These are phyloP conservation scores for Tragelaphus buxtoni DNA, from an alignment of 2,113 vertebrate genomes.

Conservation along the genomic window DNA sequence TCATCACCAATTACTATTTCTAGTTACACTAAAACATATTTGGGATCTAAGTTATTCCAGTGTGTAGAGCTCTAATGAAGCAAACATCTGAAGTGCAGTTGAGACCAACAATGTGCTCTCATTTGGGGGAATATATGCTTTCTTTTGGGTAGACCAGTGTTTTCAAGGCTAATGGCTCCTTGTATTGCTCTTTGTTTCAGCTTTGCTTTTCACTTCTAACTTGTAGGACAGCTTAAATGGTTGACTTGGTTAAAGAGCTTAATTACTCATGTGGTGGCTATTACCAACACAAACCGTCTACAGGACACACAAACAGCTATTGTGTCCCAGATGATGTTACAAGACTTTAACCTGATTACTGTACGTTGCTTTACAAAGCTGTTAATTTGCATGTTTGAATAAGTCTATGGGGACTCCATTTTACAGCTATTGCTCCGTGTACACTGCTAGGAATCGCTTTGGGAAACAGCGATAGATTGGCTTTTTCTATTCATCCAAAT, in stretches of 20 bases:
- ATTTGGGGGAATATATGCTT: slow-evolving; percentile 59
- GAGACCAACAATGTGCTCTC: slow-evolving; percentile 60
- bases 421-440: slow-evolving; percentile 75
- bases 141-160: slow-evolving; percentile 28
- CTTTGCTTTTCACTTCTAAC: slow-evolving; percentile 65
- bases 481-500: slow-evolving; percentile 75
- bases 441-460: slow-evolving; percentile 77
- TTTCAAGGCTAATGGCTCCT: slow-evolving; percentile 70
- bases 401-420: slow-evolving; percentile 79
- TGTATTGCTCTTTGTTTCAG: slow-evolving; percentile 67
- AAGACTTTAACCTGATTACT: slow-evolving; percentile 83
- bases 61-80: slow-evolving; percentile 4
- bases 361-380: slow-evolving; percentile 79
- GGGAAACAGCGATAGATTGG: slow-evolving; percentile 76
- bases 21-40: not conserved
- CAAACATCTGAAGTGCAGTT: slow-evolving; percentile 39
- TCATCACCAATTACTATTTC: not conserved
- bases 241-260: slow-evolving; percentile 70
- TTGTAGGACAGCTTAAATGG: slow-evolving; percentile 75
- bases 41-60: not conserved
- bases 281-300: slow-evolving; percentile 74
- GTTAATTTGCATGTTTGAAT: slow-evolving; percentile 84
- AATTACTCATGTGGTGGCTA: slow-evolving; percentile 73
- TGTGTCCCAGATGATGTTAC: slow-evolving; percentile 78
- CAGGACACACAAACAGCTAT: slow-evolving; percentile 70